Percentiles rank a stretch among this genome's conserved stretches.
These are phyloP conservation scores for Kobus ellipsiprymnus DNA, from an alignment of 2,113 vertebrate species.

Conservation along the genomic window DNA sequence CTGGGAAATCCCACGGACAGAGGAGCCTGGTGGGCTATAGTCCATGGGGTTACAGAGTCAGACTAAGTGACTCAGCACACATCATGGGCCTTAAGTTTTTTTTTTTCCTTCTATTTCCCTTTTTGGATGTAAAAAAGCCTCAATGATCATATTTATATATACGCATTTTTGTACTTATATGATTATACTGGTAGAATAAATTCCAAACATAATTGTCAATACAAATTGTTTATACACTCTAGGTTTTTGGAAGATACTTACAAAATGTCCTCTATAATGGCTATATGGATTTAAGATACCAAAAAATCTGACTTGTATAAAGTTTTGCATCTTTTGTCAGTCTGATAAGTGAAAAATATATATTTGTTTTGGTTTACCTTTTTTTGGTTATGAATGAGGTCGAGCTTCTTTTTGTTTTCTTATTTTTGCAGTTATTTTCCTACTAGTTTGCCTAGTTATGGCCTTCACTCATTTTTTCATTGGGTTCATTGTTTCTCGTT, in stretches of 20 bases:
- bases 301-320: neutral
- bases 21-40: neutral
- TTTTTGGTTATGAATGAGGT: neutral
- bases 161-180: neutral
- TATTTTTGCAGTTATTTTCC: neutral
- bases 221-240: neutral
- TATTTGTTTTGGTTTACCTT: neutral
- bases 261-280: neutral
- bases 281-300: neutral
- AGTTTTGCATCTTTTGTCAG: neutral
- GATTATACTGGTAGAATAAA: neutral
- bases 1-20: neutral
- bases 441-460: neutral
- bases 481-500: neutral
- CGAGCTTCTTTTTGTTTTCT: neutral
- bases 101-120: neutral
- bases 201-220: neutral
- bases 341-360: neutral
- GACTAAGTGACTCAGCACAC: neutral
- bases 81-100: neutral
- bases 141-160: neutral
- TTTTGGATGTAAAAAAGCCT: neutral
- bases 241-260: slow-evolving; percentile 4
- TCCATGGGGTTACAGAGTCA: neutral
- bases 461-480: neutral